These are phyloP conservation scores for Microcebus tavaratra DNA, from an alignment of 2,113 vertebrate genomes.

Conservation along the genomic window DNA sequence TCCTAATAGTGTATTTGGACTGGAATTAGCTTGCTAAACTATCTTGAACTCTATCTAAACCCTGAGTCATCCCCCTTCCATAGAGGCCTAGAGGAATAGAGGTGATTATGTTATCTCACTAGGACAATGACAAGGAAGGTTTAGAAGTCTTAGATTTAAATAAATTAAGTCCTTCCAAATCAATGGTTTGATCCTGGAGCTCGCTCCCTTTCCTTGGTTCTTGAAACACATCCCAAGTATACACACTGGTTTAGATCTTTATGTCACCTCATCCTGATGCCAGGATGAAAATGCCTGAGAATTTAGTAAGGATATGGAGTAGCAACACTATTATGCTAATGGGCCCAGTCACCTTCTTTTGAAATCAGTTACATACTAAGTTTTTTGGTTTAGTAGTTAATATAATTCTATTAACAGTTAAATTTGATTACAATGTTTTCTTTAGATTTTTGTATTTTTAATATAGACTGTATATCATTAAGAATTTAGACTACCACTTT, in stretches of 20 bases:
- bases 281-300: background rate
- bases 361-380: constrained; percentile 2
- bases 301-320: background rate
- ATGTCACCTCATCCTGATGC: background rate
- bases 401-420: constrained; percentile 12
- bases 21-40: background rate
- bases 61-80: background rate
- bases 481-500: background rate
- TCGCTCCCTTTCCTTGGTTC: background rate
- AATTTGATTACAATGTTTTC: constrained; percentile 29
- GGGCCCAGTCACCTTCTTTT: background rate
- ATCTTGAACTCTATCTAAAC: background rate
- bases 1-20: background rate
- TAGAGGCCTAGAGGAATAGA: background rate
- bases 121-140: background rate
- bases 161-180: background rate
- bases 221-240: background rate
- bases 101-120: background rate
- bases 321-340: background rate
- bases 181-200: background rate
- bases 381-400: background rate
- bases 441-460: background rate
- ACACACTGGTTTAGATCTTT: background rate
- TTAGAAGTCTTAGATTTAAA: background rate
- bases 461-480: background rate